These are phyloP conservation scores for Piprites chloris DNA, from an alignment of 2,113 vertebrate genomes.

Conservation along the genomic window DNA sequence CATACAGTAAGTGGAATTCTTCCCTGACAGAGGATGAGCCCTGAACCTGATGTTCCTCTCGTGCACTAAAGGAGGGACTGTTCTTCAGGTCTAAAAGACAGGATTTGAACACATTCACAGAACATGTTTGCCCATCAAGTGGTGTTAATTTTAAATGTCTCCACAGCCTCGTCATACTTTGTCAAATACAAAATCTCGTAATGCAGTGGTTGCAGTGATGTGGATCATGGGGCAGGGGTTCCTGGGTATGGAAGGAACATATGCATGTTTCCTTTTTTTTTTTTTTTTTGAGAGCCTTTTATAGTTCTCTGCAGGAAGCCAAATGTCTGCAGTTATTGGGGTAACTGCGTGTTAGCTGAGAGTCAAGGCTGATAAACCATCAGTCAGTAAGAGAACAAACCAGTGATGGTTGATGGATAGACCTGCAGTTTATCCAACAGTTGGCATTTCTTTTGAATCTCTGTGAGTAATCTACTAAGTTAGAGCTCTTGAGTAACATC, in stretches of 20 bases:
- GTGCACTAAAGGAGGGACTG: not conserved
- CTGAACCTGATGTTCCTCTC: not conserved
- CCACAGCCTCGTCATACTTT: not conserved
- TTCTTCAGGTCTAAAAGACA: not conserved
- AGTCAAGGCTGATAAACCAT: not conserved
- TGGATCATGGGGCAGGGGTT: not conserved
- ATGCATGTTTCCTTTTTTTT: not conserved
- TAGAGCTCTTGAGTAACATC: not conserved
- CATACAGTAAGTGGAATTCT: not conserved
- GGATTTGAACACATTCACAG: not conserved
- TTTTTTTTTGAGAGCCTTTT: not conserved
- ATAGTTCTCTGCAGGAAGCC: not conserved
- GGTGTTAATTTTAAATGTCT: not conserved
- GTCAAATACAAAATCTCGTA: not conserved
- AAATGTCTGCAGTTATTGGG: not conserved
- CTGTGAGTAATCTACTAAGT: not conserved
- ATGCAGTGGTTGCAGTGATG: not conserved
- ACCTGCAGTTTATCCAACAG: not conserved
- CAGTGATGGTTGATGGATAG: not conserved
- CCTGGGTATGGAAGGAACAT: not conserved
- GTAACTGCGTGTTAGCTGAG: not conserved
- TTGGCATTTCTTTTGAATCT: not conserved
- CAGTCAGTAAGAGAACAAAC: not conserved
- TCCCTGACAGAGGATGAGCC: not conserved
- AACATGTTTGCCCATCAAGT: not conserved